Percentiles rank a stretch among this genome's conserved stretches.
phyloP scores from a whole-genome alignment of 1,140 invertebrate genomes.

The Antheraea mylitta region DNA sequence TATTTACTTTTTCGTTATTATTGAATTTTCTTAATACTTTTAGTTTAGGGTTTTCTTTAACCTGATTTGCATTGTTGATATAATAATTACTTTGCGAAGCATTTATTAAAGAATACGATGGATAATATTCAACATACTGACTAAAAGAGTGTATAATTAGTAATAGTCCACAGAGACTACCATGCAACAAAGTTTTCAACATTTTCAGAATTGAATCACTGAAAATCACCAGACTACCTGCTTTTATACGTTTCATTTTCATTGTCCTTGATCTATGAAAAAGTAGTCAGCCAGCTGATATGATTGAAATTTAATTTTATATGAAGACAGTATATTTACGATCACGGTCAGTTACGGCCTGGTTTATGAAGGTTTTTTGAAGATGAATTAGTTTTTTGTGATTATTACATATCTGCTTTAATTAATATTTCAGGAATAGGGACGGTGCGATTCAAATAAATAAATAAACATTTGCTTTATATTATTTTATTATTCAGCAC shows the following conservation, averaged over 20 bases:
- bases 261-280: slow-evolving; percentile 46
- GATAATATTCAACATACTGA: slow-evolving; percentile 49
- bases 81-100: not conserved
- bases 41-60: not conserved
- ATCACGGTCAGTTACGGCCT: slow-evolving; percentile 30
- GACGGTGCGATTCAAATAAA: slow-evolving; percentile 24
- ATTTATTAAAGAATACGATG: slow-evolving; percentile 30
- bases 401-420: not conserved
- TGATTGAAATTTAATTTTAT: slow-evolving; percentile 75
- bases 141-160: slow-evolving; percentile 17
- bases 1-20: slow-evolving; percentile 8
- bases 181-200: not conserved
- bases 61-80: not conserved
- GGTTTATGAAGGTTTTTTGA: not conserved
- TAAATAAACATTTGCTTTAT: slow-evolving; percentile 40
- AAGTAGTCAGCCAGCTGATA: slow-evolving; percentile 66
- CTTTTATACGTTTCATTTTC: slow-evolving; percentile 37
- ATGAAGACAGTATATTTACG: slow-evolving; percentile 36
- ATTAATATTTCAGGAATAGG: not conserved
- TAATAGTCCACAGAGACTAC: slow-evolving; percentile 7
- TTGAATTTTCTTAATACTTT: slow-evolving; percentile 19
- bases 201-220: slow-evolving; percentile 16
- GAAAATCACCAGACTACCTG: not conserved
- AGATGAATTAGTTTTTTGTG: not conserved
- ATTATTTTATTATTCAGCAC: slow-evolving; percentile 64